Evolutionary conservation across 2,888 invertebrate genomes (phyloP), one percentile per base, ranked within the genome.

Genomic region (Cryptophagus acutangulus): DNA sequence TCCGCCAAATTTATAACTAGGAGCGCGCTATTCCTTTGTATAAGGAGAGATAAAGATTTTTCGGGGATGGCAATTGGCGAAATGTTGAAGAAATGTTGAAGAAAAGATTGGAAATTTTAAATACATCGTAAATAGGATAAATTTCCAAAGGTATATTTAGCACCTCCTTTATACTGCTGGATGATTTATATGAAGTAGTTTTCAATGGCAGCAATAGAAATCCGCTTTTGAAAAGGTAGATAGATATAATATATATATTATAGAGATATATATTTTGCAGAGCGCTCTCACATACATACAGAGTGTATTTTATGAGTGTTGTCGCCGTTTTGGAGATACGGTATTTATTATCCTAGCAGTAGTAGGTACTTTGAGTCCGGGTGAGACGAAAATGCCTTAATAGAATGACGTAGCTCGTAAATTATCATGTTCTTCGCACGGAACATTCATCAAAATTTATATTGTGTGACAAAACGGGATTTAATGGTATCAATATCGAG

Each of bases 371-470:
- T 31, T 31, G 13, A 31, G 39, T 43, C 35, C 41, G 14, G n/a
- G n/a, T n/a, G n/a, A n/a, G n/a, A n/a, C n/a, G n/a, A 39, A 39
- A 24, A 38, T 36, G 45, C 42, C 45, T 45, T 48, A 38, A 31
- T 38, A 37, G 34, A 47, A 45, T 43, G 42, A 31, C 36, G 36
- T 34, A 25, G 38, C 40, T 45, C 45, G 46, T 49, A 46, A 46
- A 46, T 49, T 49, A 45, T 49, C 33, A 44, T 45, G 45, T 49
- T 43, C 40, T 40, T 39, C 39, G 41, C 41, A 40, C 35, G 37
- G 31, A 47, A 45, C 34, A 46, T 47, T 44, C 45, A 49, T 49
- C 49, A 49, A 45, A 41, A 49, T 46, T 42, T 46, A 46, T 42
- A 46, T 40, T 46, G 39, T 41, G 40, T 38, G 46, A 42, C 48